Conservation (phyloP, 2,113 vertebrate species). For the Nannospalax galili region DNA sequence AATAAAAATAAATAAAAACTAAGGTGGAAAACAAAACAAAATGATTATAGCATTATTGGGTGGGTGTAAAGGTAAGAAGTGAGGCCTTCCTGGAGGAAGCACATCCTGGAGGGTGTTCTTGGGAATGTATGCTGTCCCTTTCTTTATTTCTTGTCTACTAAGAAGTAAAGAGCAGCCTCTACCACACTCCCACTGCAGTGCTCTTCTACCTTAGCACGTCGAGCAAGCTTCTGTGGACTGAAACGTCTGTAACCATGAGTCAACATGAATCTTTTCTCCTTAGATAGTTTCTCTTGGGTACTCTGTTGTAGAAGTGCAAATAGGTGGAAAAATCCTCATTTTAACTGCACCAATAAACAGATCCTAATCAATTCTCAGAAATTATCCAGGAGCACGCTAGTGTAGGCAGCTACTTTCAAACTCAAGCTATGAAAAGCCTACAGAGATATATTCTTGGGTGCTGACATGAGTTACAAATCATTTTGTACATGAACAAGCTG, state of each 20-base stretch:
- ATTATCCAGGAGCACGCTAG: background rate
- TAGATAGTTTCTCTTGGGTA: background rate
- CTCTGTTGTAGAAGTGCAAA: background rate
- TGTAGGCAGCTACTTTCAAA: background rate
- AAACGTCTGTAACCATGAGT: background rate
- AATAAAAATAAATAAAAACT: too few species aligned
- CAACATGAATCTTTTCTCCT: background rate
- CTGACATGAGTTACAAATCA: background rate
- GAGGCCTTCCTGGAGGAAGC: too few species aligned
- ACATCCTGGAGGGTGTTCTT: too few species aligned
- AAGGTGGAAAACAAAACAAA: too few species aligned
- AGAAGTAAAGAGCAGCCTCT: background rate
- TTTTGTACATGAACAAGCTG: background rate
- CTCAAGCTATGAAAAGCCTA: background rate
- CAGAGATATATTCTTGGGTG: background rate
- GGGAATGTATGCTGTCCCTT: background rate
- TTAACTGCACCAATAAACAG: slow-evolving; percentile 15
- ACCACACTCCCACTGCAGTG: background rate
- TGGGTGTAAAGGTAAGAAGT: too few species aligned
- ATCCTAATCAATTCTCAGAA: slow-evolving; percentile 13
- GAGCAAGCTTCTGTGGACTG: background rate
- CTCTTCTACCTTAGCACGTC: background rate
- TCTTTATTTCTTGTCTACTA: background rate
- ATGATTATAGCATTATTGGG: too few species aligned
- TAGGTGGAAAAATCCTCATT: background rate